Conservation (phyloP, 2,888 invertebrate genomes). For the Acronicta leporina region DNA sequence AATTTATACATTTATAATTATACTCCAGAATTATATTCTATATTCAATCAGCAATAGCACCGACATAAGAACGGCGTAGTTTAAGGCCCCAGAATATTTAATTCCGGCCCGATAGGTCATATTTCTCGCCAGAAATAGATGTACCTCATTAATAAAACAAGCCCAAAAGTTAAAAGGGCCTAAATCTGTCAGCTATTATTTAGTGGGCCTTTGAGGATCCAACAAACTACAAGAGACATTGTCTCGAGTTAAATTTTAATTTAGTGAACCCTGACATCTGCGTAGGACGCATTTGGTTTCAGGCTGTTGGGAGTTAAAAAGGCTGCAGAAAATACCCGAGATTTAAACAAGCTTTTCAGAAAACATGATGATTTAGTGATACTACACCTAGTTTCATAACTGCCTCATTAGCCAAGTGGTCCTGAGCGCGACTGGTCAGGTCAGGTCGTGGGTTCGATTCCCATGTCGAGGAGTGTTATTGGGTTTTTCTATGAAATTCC, state of each 20-base stretch:
- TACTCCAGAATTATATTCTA: too few relatives aligned
- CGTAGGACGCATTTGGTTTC: not conserved
- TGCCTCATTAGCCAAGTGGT: too few relatives aligned
- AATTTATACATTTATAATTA: too few relatives aligned
- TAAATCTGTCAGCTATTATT: constrained; percentile 29
- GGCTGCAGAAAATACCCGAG: not conserved
- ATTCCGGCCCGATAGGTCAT: constrained; percentile 5
- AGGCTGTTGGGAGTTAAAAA: not conserved
- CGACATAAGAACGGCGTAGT: too few relatives aligned
- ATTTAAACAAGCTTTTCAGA: too few relatives aligned
- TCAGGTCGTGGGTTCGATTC: too few relatives aligned
- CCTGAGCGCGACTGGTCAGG: too few relatives aligned
- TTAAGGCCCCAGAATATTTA: constrained; percentile 5
- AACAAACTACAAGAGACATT: constrained; percentile 17
- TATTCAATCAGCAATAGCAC: too few relatives aligned
- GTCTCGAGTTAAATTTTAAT: constrained; percentile 27
- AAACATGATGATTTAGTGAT: too few relatives aligned
- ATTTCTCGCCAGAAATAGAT: constrained; percentile 25
- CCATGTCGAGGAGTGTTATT: too few relatives aligned
- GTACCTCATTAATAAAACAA: constrained; percentile 22
- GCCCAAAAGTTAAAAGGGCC: constrained; percentile 19
- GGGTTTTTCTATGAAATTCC: too few relatives aligned
- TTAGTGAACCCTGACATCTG: constrained; percentile 9
- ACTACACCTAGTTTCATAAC: too few relatives aligned
- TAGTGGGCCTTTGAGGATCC: constrained; percentile 25